A percentile compares a stretch with the other conserved stretches of the same genome.
Evolutionary conservation across 2,888 invertebrate genomes (phyloP).

Genomic region (Onchidella celtica): DNA sequence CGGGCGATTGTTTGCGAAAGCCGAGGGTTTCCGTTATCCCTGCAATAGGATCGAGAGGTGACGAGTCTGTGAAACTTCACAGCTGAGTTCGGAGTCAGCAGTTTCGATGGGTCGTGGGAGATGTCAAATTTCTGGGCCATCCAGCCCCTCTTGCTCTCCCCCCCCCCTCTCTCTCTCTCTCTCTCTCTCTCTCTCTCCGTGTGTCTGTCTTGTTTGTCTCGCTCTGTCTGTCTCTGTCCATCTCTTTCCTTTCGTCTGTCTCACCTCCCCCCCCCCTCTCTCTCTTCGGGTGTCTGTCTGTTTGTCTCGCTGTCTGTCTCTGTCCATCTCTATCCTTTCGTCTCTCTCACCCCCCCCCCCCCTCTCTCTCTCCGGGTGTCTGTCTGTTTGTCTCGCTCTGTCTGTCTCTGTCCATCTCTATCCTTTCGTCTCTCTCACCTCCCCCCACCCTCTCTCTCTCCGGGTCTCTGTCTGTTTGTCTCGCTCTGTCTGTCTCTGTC

Average conservation of each 20-base stretch:
- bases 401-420: background rate
- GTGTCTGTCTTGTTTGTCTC: background rate
- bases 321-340: too few species aligned
- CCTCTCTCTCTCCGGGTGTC: background rate
- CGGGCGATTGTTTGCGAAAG: background rate
- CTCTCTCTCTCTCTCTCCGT: slow-evolving; percentile 27
- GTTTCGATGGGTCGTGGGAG: background rate
- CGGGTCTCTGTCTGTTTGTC: background rate
- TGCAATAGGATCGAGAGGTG: background rate
- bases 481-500: background rate
- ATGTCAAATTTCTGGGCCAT: background rate
- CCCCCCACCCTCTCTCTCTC: background rate
- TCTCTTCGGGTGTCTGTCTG: slow-evolving; percentile 13
- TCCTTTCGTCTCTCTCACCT: background rate
- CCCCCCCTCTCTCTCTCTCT: slow-evolving; percentile 15
- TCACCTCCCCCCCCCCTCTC: background rate
- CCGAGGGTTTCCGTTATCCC: background rate
- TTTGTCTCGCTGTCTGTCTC: slow-evolving; percentile 20
- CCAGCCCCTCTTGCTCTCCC: background rate
- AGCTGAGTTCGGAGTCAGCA: background rate
- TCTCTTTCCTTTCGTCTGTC: slow-evolving; percentile 23
- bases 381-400: background rate
- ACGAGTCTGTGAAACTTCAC: background rate
- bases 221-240: slow-evolving; percentile 9
- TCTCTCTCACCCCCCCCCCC: background rate